A percentile compares a stretch with the other conserved stretches of the same genome.
phyloP scores from a whole-genome alignment of 1,140 invertebrate genomes.

The Calliphora vicina region DNA sequence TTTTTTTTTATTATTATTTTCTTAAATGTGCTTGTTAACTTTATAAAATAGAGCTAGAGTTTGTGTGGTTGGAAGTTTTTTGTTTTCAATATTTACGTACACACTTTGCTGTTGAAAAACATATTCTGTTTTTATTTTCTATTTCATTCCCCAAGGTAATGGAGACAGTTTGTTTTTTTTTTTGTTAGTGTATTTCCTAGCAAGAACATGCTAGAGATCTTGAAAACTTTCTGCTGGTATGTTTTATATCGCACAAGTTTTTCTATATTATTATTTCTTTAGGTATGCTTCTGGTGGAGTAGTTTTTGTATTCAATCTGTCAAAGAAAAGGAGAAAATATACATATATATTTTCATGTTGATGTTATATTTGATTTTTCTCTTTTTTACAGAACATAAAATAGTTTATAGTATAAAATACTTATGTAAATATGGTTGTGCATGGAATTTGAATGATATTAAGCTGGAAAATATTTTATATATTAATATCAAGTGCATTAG shows the following conservation, averaged over 20 bases:
- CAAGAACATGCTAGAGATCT: background rate
- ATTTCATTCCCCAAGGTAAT: background rate
- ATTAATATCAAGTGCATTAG: no score
- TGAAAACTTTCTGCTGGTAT: background rate
- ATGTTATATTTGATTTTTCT: no score
- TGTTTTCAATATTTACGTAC: background rate
- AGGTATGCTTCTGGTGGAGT: background rate
- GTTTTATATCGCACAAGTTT: background rate
- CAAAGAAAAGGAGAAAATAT: background rate
- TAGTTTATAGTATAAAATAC: no score
- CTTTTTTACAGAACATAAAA: no score
- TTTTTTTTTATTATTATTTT: background rate
- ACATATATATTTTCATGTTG: background rate
- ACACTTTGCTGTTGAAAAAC: background rate
- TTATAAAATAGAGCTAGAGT: background rate
- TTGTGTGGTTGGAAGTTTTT: background rate
- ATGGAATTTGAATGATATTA: no score
- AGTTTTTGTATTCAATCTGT: background rate
- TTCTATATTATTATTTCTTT: background rate
- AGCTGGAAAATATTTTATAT: no score
- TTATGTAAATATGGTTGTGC: no score
- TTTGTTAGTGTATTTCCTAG: background rate
- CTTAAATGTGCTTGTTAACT: conserved; percentile 20
- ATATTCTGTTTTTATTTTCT: background rate
- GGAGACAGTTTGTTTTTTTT: background rate